Conservation (phyloP, 2,888 invertebrate species). For the Lepas anatifera region DNA sequence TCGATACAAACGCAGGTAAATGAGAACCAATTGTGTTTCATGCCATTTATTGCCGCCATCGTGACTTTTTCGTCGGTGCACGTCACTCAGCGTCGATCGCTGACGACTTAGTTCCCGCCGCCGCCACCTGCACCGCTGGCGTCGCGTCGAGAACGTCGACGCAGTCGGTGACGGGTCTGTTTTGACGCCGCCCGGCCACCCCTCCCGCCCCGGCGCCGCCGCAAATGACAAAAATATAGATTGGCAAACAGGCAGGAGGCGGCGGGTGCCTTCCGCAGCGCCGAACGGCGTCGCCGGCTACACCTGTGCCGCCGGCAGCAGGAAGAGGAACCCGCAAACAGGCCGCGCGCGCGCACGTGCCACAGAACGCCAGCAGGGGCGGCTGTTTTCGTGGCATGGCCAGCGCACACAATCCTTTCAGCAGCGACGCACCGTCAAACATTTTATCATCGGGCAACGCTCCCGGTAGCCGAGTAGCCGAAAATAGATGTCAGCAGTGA, state of each 20-base stretch:
- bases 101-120: no score
- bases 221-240: slow-evolving; percentile 10
- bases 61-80: no score
- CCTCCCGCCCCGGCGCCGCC: neutral
- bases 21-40: no score
- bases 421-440: neutral
- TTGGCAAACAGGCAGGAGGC: neutral
- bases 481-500: neutral
- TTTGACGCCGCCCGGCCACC: neutral
- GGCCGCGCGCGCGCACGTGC: neutral
- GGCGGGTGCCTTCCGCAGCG: neutral
- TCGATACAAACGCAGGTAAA: no score
- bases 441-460: neutral
- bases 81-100: no score
- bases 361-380: no score
- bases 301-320: neutral
- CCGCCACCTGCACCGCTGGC: neutral
- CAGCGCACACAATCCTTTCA: neutral
- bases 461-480: neutral
- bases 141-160: neutral
- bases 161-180: neutral
- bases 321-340: neutral
- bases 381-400: neutral
- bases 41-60: no score
- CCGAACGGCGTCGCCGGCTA: neutral